Conservation (phyloP, 2,113 vertebrate species). For the Semnornis frantzii region DNA sequence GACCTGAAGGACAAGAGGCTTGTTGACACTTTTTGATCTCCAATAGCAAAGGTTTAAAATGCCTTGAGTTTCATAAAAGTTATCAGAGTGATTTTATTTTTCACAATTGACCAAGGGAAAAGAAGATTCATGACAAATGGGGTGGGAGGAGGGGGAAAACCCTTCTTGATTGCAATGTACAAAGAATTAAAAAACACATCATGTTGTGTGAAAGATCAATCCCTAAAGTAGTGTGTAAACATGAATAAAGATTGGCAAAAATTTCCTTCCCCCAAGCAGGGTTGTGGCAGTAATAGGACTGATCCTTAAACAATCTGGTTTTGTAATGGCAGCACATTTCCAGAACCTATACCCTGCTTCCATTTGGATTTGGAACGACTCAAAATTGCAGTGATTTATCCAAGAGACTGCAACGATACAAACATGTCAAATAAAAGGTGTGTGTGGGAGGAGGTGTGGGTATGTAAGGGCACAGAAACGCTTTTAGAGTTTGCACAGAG, state of each 20-base stretch:
- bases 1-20: background rate
- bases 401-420: background rate
- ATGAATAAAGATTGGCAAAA: background rate
- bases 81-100: background rate
- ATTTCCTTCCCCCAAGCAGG: background rate
- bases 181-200: background rate
- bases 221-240: background rate
- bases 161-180: background rate
- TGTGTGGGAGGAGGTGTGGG: rapidly evolving
- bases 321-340: background rate
- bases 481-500: background rate
- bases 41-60: background rate
- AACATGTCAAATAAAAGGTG: background rate
- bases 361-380: background rate
- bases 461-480: background rate
- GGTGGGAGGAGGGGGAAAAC: too few relatives aligned
- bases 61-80: background rate
- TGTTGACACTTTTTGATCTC: background rate
- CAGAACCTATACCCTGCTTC: background rate
- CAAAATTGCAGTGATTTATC: background rate
- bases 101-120: background rate
- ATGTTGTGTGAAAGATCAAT: background rate
- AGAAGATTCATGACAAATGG: background rate
- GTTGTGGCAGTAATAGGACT: background rate
- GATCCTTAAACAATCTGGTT: background rate